These are phyloP conservation scores for Harlomillsia oculata DNA, from an alignment of 1,140 invertebrate species.

Conservation along the genomic window DNA sequence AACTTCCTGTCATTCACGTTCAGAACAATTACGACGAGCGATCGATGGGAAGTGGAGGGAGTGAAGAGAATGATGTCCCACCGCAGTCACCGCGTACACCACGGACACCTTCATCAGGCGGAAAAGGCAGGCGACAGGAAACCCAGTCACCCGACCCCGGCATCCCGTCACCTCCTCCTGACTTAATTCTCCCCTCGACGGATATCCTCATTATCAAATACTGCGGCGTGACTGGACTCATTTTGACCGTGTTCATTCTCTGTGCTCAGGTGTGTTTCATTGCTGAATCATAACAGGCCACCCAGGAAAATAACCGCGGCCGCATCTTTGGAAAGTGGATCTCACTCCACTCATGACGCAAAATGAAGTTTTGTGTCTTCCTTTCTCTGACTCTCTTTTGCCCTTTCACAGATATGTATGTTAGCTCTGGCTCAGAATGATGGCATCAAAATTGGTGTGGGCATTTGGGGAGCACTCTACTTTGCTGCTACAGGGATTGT, in stretches of 20 bases:
- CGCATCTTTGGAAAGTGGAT: no score
- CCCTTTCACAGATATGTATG: slow-evolving; percentile 24
- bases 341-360: background rate
- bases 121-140: slow-evolving; percentile 1
- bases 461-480: slow-evolving; percentile 32
- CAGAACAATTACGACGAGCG: slow-evolving; percentile 14
- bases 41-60: slow-evolving; percentile 9
- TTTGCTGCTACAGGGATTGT: slow-evolving; percentile 25
- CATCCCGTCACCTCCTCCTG: slow-evolving; percentile 21
- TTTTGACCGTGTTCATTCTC: slow-evolving; percentile 30
- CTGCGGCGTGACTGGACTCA: slow-evolving; percentile 25
- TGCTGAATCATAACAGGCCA: no score
- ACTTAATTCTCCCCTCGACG: slow-evolving; percentile 18
- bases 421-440: slow-evolving; percentile 24
- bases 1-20: slow-evolving; percentile 12
- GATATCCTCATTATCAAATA: slow-evolving; percentile 32
- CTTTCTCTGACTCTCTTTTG: background rate
- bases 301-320: no score
- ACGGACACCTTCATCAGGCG: slow-evolving; percentile 5
- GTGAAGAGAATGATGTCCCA: slow-evolving; percentile 9
- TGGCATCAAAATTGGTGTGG: slow-evolving; percentile 32
- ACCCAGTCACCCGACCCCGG: slow-evolving; percentile 5
- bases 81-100: no score
- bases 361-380: background rate
- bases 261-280: slow-evolving; percentile 31